A percentile compares a stretch with the other conserved stretches of the same genome.
phyloP scores from a whole-genome alignment of 92 coral and sea anemone genomes.

The Scolanthus callimorphus region DNA sequence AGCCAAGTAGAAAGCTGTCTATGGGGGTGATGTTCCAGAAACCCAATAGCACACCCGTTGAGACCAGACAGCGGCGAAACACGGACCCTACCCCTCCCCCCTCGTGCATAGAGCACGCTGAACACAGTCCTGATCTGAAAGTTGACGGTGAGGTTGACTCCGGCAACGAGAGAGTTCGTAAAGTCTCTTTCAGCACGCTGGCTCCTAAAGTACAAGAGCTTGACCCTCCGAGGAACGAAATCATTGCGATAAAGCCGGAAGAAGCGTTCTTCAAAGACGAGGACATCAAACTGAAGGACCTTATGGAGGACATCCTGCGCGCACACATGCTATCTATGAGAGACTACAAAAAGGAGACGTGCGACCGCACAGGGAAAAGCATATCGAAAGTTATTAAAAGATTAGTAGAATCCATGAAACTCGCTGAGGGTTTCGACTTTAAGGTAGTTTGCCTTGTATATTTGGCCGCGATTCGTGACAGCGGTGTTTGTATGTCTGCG shows the following conservation, averaged over 20 bases:
- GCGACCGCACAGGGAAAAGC: slow-evolving; percentile 80
- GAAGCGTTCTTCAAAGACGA: slow-evolving; percentile 73
- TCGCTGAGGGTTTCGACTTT: slow-evolving; percentile 39
- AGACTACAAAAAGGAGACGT: slow-evolving; percentile 54
- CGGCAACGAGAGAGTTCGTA: slow-evolving; percentile 7
- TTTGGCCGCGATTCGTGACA: slow-evolving; percentile 72
- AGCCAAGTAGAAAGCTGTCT: slow-evolving; percentile 53
- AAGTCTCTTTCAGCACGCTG: slow-evolving; percentile 29
- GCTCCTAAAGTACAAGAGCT: slow-evolving; percentile 20
- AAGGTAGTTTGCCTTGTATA: slow-evolving; percentile 73
- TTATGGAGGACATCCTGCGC: slow-evolving; percentile 61
- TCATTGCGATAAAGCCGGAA: slow-evolving; percentile 28
- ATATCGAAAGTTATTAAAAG: slow-evolving; percentile 63
- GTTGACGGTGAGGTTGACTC: slow-evolving; percentile 12
- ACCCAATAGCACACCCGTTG: slow-evolving; percentile 26
- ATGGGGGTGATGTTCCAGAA: slow-evolving; percentile 56
- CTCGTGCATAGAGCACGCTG: slow-evolving; percentile 5
- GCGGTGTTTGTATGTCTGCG: slow-evolving; percentile 66
- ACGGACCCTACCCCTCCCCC: slow-evolving; percentile 61
- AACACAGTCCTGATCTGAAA: not conserved
- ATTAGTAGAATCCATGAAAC: slow-evolving; percentile 68
- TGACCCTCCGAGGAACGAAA: not conserved
- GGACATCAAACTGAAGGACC: slow-evolving; percentile 63
- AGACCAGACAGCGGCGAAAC: slow-evolving; percentile 60
- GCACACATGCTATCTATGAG: slow-evolving; percentile 75